Conservation (phyloP, 2,113 vertebrate genomes). For the Ctenomys sociabilis region DNA sequence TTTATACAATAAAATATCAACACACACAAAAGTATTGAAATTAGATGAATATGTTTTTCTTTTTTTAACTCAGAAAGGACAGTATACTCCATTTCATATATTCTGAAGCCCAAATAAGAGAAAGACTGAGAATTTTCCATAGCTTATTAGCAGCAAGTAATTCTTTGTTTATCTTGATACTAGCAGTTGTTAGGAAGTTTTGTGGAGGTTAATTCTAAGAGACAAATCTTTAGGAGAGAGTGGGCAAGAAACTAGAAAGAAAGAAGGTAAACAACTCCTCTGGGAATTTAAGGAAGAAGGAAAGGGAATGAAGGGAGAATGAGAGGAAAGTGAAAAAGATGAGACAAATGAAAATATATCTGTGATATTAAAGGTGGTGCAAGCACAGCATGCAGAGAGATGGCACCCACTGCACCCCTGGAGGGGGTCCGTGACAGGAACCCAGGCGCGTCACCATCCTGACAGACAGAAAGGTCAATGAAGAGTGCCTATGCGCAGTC, state of each 20-base stretch:
- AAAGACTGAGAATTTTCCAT: not conserved
- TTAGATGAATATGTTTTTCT: not conserved
- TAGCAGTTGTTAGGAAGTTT: not conserved
- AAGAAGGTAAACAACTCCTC: not conserved
- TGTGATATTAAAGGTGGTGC: not conserved
- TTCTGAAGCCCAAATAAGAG: not conserved
- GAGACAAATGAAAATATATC: not conserved
- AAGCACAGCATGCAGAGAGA: not conserved
- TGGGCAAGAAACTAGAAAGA: not conserved
- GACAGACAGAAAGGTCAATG: not conserved
- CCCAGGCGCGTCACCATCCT: too few species aligned
- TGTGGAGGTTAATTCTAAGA: not conserved
- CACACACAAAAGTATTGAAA: not conserved
- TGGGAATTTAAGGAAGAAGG: not conserved
- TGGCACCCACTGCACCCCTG: not conserved
- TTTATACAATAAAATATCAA: not conserved
- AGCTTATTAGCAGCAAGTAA: too few species aligned
- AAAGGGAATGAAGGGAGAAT: not conserved
- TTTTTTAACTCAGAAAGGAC: not conserved
- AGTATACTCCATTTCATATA: not conserved
- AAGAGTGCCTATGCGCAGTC: rapidly evolving
- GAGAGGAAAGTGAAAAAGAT: not conserved
- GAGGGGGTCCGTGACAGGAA: not conserved
- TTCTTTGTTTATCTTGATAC: not conserved
- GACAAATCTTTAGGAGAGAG: not conserved